Base-by-base conservation (phyloP, 2,113 vertebrate species). In the Ancistrus triradiatus region DNA sequence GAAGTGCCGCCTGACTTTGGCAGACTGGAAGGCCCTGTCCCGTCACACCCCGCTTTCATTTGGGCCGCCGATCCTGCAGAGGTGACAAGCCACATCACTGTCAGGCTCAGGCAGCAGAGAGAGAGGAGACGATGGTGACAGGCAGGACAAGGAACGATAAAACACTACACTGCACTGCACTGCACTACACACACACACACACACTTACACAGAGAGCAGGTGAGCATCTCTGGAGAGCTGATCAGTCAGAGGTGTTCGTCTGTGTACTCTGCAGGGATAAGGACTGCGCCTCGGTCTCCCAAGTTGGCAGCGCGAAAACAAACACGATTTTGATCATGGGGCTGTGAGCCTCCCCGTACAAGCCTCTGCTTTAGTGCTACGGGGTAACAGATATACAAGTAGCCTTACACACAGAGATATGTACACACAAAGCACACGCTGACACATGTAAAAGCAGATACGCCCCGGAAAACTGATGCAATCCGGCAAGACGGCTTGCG, bases 21-120 rank as follows among this genome's bases (percentile, higher is more conserved):
- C 44, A 19, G 63, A 55, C 64, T 48, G 63, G 59, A 59, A 80
- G 80, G 80, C 84, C 85, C 62, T 84, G 83, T 84, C 83, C 80
- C 84, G 71, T 49, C 48, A 65, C 63, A 73, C 68, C 83, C 85
- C 76, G 83, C 68, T 72, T 72, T 88, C 80, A 68, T 74, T 43
- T 37, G 43, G 56, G 51, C 40, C 53, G 38, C 79, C 82, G 85
- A 88, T 89, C 85, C 87, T 70, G 74, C 81, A 78, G 68, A 73
- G 69, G 82, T 89, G 88, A 90, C 89, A 88, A 79, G 84, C 83
- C 76, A 68, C 83, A 86, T 91, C 90, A 84, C 80, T 75, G 81
- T 84, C 85, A 88, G 80, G 78, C 70, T 51, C 60, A 63, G 75
- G 81, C 85, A 85, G 83, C 53, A 70, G 63, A 62, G 59, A 50